A percentile compares a stretch with the other conserved stretches of the same genome.
Evolutionary conservation across 2,888 invertebrate genomes (phyloP).

Genomic region (Acronicta alni): DNA sequence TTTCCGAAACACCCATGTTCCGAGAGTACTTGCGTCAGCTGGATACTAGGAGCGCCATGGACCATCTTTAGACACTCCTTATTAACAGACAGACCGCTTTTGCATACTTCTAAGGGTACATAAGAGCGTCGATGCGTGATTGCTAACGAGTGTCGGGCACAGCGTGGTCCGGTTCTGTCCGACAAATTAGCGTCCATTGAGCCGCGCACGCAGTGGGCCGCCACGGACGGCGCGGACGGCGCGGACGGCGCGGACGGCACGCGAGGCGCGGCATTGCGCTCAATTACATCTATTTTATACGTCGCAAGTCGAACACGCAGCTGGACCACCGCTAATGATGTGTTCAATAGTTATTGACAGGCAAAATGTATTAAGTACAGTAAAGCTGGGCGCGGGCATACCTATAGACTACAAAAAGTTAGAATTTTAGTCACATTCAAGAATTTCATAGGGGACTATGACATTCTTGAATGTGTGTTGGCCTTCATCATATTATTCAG

Average conservation of each 20-base stretch:
- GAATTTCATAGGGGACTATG: too few species aligned
- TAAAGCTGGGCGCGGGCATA: background rate
- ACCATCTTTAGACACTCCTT: too few species aligned
- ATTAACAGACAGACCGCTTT: too few species aligned
- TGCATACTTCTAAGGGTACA: slow-evolving; percentile 4
- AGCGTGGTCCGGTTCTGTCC: slow-evolving; percentile 32
- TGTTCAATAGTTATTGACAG: slow-evolving; percentile 21
- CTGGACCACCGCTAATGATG: slow-evolving; percentile 20
- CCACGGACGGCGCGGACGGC: background rate
- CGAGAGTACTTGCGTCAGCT: too few species aligned
- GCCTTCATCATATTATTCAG: too few species aligned
- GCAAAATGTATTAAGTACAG: background rate
- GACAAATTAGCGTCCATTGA: slow-evolving; percentile 54
- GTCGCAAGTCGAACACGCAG: slow-evolving; percentile 3
- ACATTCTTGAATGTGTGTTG: too few species aligned
- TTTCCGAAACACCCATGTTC: too few species aligned
- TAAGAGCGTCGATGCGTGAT: slow-evolving; percentile 33
- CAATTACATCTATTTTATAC: slow-evolving; percentile 42
- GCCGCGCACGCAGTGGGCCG: slow-evolving; percentile 12
- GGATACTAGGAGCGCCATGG: too few species aligned
- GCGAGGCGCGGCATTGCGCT: background rate
- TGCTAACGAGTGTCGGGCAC: slow-evolving; percentile 16
- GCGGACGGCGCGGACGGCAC: background rate
- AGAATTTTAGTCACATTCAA: too few species aligned
- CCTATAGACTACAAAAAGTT: too few species aligned